Evolutionary conservation across 2,113 vertebrate genomes (phyloP), one percentile per base, ranked within the genome.

Genomic region (Leptobrachium ailaonicum): DNA sequence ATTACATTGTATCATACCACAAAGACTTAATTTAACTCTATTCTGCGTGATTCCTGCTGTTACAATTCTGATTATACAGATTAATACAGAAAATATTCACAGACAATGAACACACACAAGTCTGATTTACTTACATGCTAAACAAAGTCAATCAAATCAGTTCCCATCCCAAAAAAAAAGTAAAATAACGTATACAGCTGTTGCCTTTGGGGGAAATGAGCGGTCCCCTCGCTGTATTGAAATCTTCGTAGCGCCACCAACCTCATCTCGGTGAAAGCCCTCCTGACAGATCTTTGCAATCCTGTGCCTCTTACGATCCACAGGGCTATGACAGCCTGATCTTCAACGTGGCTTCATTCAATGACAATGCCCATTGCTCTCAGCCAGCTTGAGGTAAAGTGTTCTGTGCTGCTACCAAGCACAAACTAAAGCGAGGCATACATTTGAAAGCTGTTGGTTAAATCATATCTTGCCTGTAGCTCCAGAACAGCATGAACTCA

Each of bases 41-140:
- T 32, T 32, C 20, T 32, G 20, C 20, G 20, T 32, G 20, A 32
- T 32, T 32, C 20, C 20, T 32, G 20, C 20, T 32, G 20, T 32
- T 32, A 32, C 0, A 32, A 32, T 32, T 32, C 20, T 32, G 20
- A 32, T 32, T 32, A 32, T 32, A 32, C 20, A 50, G 47, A 50
- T 50, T 50, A 50, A 50, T 5, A 50, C 47, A 50, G 4, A 50
- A 8, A 50, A 8, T 50, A 50, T 50, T 50, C 47, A 50, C 47
- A 50, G 47, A 50, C 47, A 50, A 50, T 50, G 8, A 1, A 64
- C 3, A 40, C 6, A 32, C 40, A 44, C 47, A 56, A 9, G 7
- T 2, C 40, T 32, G 6, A 79, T 85, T 62, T 2, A 92, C 92
- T 94, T 89, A 93, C 92, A 60, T 79, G 82, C 77, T 82, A 76